These are phyloP conservation scores for Colletes collaris DNA, from an alignment of 2,888 invertebrate species.

Conservation along the genomic window DNA sequence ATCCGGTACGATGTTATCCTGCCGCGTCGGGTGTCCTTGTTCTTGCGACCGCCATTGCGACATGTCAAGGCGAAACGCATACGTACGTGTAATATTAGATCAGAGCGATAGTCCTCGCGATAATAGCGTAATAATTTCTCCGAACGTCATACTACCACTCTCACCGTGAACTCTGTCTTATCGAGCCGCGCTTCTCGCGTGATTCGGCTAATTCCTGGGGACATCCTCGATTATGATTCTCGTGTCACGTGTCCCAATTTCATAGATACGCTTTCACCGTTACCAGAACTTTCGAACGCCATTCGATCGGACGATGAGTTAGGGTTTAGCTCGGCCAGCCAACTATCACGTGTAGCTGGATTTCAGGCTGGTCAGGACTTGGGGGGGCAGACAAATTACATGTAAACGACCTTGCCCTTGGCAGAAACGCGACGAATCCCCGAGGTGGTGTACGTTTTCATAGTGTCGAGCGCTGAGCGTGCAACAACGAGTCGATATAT, in stretches of 20 bases:
- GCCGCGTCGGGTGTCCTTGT: slow-evolving; percentile 72
- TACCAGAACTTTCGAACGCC: background rate
- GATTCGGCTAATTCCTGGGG: background rate
- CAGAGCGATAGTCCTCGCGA: slow-evolving; percentile 51
- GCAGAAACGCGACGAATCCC: slow-evolving; percentile 49
- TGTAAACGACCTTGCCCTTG: slow-evolving; percentile 65
- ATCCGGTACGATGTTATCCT: slow-evolving; percentile 71
- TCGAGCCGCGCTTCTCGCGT: background rate
- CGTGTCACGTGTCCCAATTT: slow-evolving; percentile 8
- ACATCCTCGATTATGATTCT: background rate
- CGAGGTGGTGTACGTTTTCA: slow-evolving; percentile 52
- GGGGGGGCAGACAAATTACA: too few species aligned
- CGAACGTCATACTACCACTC: slow-evolving; percentile 17
- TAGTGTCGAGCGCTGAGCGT: slow-evolving; percentile 45
- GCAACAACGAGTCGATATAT: slow-evolving; percentile 65
- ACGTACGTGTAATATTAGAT: slow-evolving; percentile 66
- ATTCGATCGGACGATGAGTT: too few species aligned
- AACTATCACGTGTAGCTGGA: too few species aligned
- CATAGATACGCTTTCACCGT: background rate
- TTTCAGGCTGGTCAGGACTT: too few species aligned
- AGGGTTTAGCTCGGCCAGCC: too few species aligned
- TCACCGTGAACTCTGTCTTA: background rate
- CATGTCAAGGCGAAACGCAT: slow-evolving; percentile 75
- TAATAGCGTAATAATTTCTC: slow-evolving; percentile 51
- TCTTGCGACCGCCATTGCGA: slow-evolving; percentile 70